Base-by-base conservation (phyloP, 2,113 vertebrate genomes). In the Dolichallabes microphthalmus region DNA sequence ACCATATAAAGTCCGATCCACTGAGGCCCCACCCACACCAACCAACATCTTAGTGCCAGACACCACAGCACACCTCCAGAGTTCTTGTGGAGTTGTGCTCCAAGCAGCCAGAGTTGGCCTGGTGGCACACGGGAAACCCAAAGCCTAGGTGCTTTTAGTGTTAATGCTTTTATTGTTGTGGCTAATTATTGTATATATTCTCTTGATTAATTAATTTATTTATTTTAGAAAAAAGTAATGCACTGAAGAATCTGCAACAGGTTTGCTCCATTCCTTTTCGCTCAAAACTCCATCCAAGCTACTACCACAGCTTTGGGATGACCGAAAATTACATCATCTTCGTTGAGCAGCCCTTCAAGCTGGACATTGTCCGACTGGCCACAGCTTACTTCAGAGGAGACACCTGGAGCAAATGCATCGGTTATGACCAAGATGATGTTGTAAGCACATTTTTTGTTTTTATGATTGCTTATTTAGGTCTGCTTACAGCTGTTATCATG, bases 231-330 rank as follows among this genome's bases (percentile, higher is more conserved):
- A 92, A 90, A 35, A 91, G 92, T 85, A 91, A 90, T 0, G 90
- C 88, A 8, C 83, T 97, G 90, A 93, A 92, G 45, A 93, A 95
- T 10, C 12, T 94, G 0, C 93, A 98, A 90, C 93, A 95, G 85
- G 11, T 98, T 15, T 96, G 95, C 75, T 96, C 96, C 12, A 90
- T 99, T 45, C 94, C 96, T 2, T 93, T 96, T 35, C 94, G 90
- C n/a, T 97, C 96, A 20, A 88, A 93, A 12, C 90, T 97, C 14
- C 95, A 92, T 35, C 98, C 97, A 0, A 96, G 97, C 90, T 99
- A 98, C 93, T 98, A 94, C 91, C 97, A 99, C 91, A 99, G 97
- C 92, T 99, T 99, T 35, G 97, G 97, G 11, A 86, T 98, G 93
- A 96, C 96, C 0, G 94, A 96, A 57, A 96, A 96, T 92, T 97